Evolutionary conservation across 2,888 invertebrate genomes (phyloP).

Genomic region (Nomada ferruginata): DNA sequence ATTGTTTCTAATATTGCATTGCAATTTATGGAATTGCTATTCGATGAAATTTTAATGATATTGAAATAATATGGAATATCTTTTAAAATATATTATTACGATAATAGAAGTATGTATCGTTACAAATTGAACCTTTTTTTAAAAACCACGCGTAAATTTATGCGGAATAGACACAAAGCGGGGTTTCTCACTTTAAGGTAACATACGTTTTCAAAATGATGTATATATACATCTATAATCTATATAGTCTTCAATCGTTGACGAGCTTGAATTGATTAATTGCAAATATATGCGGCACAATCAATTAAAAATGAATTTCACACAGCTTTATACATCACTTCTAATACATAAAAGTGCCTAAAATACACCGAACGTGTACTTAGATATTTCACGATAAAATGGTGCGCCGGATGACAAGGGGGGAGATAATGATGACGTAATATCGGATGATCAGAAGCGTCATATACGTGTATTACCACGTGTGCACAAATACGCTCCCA

Average conservation of each 20-base stretch:
- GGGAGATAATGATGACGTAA: conserved; percentile 75
- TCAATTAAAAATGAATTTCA: conserved; percentile 11
- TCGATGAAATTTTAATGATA: not conserved
- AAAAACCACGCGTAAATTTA: conserved; percentile 37
- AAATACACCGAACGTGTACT: conserved; percentile 23
- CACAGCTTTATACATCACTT: conserved; percentile 24
- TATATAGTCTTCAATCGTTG: not conserved
- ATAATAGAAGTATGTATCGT: not conserved
- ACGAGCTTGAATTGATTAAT: not conserved
- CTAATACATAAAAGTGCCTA: conserved; percentile 36
- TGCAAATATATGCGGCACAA: not conserved
- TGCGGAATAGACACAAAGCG: not conserved
- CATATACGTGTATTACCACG: conserved; percentile 54
- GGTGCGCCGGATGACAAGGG: conserved; percentile 24
- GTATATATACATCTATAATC: not conserved
- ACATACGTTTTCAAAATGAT: conserved; percentile 34
- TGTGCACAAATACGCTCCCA: conserved; percentile 6
- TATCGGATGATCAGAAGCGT: conserved; percentile 79
- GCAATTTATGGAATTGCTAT: not conserved
- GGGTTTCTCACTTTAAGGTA: not conserved
- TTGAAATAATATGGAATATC: not conserved
- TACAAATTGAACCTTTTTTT: conserved; percentile 7
- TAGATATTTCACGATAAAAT: conserved; percentile 39
- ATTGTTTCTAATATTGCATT: not conserved
- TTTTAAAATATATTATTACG: not conserved